These are phyloP conservation scores for Spodoptera picta DNA, from an alignment of 2,888 invertebrate genomes.

Conservation along the genomic window DNA sequence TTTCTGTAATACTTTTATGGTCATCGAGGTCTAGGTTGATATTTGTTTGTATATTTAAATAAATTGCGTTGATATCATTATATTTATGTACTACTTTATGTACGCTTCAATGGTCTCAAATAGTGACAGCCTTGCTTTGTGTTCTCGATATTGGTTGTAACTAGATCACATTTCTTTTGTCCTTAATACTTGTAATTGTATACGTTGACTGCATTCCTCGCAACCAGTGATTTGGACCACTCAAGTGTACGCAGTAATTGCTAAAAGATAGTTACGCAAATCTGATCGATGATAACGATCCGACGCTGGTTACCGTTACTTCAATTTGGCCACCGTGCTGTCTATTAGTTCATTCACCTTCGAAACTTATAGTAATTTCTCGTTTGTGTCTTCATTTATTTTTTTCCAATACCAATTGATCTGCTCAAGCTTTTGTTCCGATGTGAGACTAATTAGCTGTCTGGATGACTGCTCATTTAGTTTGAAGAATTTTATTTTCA, in stretches of 20 bases:
- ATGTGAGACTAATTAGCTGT: constrained; percentile 65
- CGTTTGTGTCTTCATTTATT: constrained; percentile 46
- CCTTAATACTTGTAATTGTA: constrained; percentile 66
- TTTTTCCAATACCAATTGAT: constrained; percentile 56
- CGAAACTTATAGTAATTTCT: constrained; percentile 63
- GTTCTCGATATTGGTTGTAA: constrained; percentile 55
- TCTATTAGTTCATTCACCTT: constrained; percentile 81
- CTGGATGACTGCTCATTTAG: constrained; percentile 59
- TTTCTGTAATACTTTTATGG: constrained; percentile 52
- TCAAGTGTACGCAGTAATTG: constrained; percentile 79
- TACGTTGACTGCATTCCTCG: constrained; percentile 72
- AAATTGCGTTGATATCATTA: constrained; percentile 39
- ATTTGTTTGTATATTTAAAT: constrained; percentile 47
- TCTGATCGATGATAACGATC: constrained; percentile 87
- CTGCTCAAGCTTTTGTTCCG: constrained; percentile 58
- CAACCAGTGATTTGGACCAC: constrained; percentile 69
- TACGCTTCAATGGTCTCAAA: constrained; percentile 44
- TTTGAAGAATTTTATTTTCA: constrained; percentile 54
- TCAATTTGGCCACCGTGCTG: constrained; percentile 85
- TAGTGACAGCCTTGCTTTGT: constrained; percentile 50
- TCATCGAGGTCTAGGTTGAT: constrained; percentile 52
- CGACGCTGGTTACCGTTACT: constrained; percentile 80
- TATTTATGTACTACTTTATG: constrained; percentile 31
- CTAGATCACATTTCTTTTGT: constrained; percentile 61
- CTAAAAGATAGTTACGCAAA: constrained; percentile 86